Evolutionary conservation across 2,113 vertebrate species (phyloP).

Genomic region (Gasterosteus aculeatus): DNA sequence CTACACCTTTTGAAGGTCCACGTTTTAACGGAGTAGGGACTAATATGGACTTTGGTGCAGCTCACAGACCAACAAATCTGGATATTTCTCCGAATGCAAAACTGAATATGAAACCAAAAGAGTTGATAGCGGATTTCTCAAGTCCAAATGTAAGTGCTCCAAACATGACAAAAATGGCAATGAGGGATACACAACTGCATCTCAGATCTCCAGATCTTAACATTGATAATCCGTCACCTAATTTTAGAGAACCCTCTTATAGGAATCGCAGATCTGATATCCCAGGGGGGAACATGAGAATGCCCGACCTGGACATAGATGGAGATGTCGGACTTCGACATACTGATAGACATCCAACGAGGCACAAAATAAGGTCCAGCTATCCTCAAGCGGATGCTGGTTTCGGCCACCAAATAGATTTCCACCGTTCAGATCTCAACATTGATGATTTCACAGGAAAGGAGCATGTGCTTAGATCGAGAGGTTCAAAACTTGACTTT

Average conservation of each 20-base stretch:
- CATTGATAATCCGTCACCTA: conserved; percentile 39
- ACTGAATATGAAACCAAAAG: conserved; percentile 37
- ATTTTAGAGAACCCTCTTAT: conserved; percentile 37
- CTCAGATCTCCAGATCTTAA: conserved; percentile 49
- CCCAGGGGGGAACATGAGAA: conserved; percentile 44
- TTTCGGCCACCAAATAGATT: conserved; percentile 29
- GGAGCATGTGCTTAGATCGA: conserved; percentile 58
- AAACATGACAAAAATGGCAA: conserved; percentile 34
- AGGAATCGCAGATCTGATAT: conserved; percentile 43
- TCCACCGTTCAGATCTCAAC: conserved; percentile 67
- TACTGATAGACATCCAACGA: conserved; percentile 3
- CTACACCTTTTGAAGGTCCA: conserved; percentile 33
- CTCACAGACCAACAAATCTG: conserved; percentile 27
- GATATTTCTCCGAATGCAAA: conserved; percentile 53
- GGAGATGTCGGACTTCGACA: conserved; percentile 14
- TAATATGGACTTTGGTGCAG: conserved; percentile 57
- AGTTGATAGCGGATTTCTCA: conserved; percentile 35
- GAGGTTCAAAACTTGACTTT: conserved; percentile 42
- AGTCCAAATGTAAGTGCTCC: conserved; percentile 39
- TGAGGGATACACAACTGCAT: conserved; percentile 42
- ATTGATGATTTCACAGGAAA: conserved; percentile 72
- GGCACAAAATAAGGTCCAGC: conserved; percentile 41
- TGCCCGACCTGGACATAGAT: conserved; percentile 59
- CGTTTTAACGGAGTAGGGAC: conserved; percentile 6
- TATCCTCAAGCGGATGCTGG: conserved; percentile 31